Conservation (phyloP, 2,113 vertebrate genomes). For the Boulengeromyrus knoepffleri region DNA sequence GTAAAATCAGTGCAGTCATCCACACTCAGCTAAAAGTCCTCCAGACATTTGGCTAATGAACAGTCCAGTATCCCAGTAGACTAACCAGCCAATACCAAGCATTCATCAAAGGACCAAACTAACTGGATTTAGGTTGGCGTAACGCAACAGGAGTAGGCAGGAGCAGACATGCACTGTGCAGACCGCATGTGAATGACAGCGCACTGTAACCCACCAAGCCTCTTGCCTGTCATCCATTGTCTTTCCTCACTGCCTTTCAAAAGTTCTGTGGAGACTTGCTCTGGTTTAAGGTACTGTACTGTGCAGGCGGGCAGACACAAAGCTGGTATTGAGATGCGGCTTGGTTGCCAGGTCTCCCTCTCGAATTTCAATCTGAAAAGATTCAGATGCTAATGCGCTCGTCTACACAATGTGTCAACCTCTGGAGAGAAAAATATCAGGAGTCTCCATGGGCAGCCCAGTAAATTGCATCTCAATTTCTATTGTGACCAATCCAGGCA, state of each 20-base stretch:
- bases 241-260: background rate
- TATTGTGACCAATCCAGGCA: constrained; percentile 7
- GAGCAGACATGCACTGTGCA: background rate
- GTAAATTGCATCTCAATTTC: constrained; percentile 5
- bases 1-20: constrained; percentile 5
- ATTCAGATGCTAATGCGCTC: constrained; percentile 23
- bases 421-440: constrained; percentile 7
- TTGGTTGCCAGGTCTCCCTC: constrained; percentile 28
- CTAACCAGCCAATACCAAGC: background rate
- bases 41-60: background rate
- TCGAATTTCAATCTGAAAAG: constrained; percentile 21
- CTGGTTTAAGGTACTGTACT: background rate
- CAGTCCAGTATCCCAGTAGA: background rate
- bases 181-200: background rate
- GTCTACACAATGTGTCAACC: constrained; percentile 20
- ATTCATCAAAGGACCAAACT: background rate
- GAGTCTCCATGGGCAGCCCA: constrained; percentile 11
- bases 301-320: constrained; percentile 24
- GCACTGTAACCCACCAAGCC: background rate
- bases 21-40: background rate
- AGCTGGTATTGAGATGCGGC: constrained; percentile 46
- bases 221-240: constrained; percentile 4
- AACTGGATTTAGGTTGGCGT: background rate
- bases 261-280: background rate
- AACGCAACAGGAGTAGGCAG: background rate